phyloP scores from a whole-genome alignment of 2,797 vertebrate genomes.

The Platalea minor region DNA sequence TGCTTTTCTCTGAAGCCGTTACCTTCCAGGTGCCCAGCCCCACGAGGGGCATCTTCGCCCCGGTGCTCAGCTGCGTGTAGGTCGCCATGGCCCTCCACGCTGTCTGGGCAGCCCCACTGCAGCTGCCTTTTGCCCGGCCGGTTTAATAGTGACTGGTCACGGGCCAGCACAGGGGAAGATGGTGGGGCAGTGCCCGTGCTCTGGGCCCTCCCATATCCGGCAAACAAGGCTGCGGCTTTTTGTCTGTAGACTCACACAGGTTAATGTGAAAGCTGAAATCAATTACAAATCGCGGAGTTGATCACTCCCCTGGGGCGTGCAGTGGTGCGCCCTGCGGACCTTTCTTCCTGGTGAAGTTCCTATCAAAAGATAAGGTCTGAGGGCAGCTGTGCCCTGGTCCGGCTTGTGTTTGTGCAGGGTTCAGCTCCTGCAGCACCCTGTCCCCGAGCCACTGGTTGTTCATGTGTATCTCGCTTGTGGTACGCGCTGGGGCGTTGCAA shows the following conservation, averaged over 20 bases:
- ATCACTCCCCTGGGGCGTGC: rapidly evolving
- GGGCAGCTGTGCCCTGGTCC: rapidly evolving
- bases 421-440: not conserved
- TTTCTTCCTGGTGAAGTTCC: not conserved
- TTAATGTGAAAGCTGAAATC: not conserved
- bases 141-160: not conserved
- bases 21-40: constrained; percentile 78
- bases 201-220: not conserved
- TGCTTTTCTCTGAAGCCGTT: not conserved
- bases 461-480: rapidly evolving
- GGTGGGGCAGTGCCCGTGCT: rapidly evolving
- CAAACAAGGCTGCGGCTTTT: not conserved
- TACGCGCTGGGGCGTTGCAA: rapidly evolving
- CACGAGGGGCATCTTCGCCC: constrained; percentile 67
- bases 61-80: constrained; percentile 43
- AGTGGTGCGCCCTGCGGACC: rapidly evolving
- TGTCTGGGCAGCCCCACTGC: rapidly evolving
- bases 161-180: not conserved
- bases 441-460: rapidly evolving
- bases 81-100: not conserved
- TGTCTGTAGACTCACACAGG: not conserved
- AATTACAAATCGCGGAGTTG: not conserved
- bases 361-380: not conserved
- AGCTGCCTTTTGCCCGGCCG: rapidly evolving
- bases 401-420: not conserved